Evolutionary conservation across 2,888 invertebrate species (phyloP).

Genomic region (Clunio marinus): DNA sequence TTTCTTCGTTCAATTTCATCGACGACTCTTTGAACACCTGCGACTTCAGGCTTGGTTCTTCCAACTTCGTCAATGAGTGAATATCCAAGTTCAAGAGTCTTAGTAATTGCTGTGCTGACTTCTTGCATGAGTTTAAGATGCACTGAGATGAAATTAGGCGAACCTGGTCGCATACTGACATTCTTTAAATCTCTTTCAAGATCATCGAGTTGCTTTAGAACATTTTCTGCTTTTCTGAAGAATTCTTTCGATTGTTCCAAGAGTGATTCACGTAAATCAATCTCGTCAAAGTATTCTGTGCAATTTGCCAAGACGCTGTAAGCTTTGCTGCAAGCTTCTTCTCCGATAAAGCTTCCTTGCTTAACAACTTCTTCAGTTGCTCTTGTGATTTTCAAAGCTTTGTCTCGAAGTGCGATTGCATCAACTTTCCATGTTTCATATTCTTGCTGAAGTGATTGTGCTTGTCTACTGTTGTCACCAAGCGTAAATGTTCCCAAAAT

Average conservation of each 20-base stretch:
- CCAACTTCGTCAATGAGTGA: conserved; percentile 65
- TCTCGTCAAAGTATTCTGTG: conserved; percentile 65
- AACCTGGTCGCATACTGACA: conserved; percentile 60
- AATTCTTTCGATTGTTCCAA: conserved; percentile 65
- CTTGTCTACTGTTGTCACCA: conserved; percentile 67
- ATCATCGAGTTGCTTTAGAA: conserved; percentile 67
- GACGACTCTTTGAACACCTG: conserved; percentile 62
- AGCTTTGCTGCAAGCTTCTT: conserved; percentile 62
- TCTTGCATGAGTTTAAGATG: conserved; percentile 63
- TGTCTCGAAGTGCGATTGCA: conserved; percentile 69
- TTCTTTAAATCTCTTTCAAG: conserved; percentile 68
- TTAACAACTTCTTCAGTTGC: conserved; percentile 71
- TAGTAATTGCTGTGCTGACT: conserved; percentile 62
- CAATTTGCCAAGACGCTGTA: conserved; percentile 63
- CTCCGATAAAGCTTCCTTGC: conserved; percentile 66
- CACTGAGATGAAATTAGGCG: conserved; percentile 63
- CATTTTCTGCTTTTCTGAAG: conserved; percentile 68
- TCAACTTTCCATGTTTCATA: conserved; percentile 65
- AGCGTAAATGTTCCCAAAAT: conserved; percentile 54
- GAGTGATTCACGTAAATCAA: conserved; percentile 66
- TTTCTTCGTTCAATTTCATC: conserved; percentile 72
- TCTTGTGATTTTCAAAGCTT: conserved; percentile 69
- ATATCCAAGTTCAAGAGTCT: conserved; percentile 68
- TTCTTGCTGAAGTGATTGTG: conserved; percentile 64
- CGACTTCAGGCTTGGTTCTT: conserved; percentile 60